These are phyloP conservation scores for Scartelaos histophorus DNA, from an alignment of 2,113 vertebrate species.

Conservation along the genomic window DNA sequence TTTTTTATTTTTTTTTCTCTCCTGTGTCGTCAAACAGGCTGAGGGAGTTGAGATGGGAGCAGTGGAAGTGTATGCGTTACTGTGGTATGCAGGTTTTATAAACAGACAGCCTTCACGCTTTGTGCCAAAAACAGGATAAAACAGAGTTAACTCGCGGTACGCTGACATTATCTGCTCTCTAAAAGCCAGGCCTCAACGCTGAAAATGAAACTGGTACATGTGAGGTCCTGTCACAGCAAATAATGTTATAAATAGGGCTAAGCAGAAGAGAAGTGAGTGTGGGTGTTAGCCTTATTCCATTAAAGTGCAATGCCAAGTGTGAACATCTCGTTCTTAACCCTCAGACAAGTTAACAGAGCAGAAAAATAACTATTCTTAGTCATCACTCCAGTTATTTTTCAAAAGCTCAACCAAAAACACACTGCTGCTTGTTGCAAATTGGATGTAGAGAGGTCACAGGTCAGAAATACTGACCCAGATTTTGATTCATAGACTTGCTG, in stretches of 20 bases:
- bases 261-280: conserved; percentile 22
- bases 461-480: background rate
- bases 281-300: conserved; percentile 35
- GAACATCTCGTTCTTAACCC: conserved; percentile 24
- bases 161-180: conserved; percentile 65
- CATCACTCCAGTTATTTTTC: background rate
- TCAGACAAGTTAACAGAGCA: conserved; percentile 1
- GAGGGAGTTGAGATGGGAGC: conserved; percentile 34
- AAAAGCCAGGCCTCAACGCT: conserved; percentile 61
- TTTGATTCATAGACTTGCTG: background rate
- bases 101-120: conserved; percentile 68
- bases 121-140: conserved; percentile 64
- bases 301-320: conserved; percentile 35
- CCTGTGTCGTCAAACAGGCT: conserved; percentile 44
- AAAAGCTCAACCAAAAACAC: background rate
- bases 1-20: conserved; percentile 18
- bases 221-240: conserved; percentile 52
- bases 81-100: conserved; percentile 41
- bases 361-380: conserved; percentile 10
- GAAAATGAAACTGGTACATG: conserved; percentile 37
- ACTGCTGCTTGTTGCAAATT: background rate
- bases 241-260: conserved; percentile 25
- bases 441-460: background rate
- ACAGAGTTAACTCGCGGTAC: conserved; percentile 57
- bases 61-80: conserved; percentile 23